Percentiles rank a stretch among this genome's conserved stretches.
Conservation (phyloP, 1,140 invertebrate species). For the Zaprionus lachaisei region DNA sequence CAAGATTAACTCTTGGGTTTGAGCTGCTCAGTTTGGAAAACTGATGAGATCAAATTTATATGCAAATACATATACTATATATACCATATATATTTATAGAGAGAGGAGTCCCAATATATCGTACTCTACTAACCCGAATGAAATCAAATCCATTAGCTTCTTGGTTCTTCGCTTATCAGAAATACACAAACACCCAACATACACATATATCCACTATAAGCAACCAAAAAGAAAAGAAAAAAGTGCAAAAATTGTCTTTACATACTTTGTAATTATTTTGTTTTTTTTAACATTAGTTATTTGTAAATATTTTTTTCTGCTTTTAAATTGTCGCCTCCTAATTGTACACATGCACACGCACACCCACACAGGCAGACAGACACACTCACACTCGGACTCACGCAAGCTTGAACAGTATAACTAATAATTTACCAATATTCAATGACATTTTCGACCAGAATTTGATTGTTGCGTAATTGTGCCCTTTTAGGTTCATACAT, state of each 20-base stretch:
- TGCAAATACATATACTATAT: slow-evolving; percentile 7
- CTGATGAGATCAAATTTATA: slow-evolving; percentile 30
- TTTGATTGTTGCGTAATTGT: slow-evolving; percentile 6
- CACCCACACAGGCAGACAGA: slow-evolving; percentile 19
- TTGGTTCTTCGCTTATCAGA: slow-evolving; percentile 58
- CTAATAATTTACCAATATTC: neutral
- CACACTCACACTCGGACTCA: slow-evolving; percentile 24
- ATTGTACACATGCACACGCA: slow-evolving; percentile 48
- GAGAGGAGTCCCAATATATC: neutral
- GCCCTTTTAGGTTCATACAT: slow-evolving; percentile 62
- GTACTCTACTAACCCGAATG: slow-evolving; percentile 17
- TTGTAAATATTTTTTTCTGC: slow-evolving; percentile 71
- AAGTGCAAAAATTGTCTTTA: slow-evolving; percentile 66
- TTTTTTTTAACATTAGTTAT: slow-evolving; percentile 61
- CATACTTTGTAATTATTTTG: slow-evolving; percentile 57
- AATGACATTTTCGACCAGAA: neutral
- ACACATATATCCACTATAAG: slow-evolving; percentile 16
- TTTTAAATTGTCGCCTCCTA: slow-evolving; percentile 71
- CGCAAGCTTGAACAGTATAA: slow-evolving; percentile 2
- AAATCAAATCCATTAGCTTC: slow-evolving; percentile 52
- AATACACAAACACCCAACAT: neutral
- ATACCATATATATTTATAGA: neutral
- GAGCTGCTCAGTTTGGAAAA: slow-evolving; percentile 59
- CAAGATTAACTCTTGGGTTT: slow-evolving; percentile 45
- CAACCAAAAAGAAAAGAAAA: slow-evolving; percentile 38